These are phyloP conservation scores for Lacerta agilis DNA, from an alignment of 2,797 vertebrate genomes.

Conservation along the genomic window DNA sequence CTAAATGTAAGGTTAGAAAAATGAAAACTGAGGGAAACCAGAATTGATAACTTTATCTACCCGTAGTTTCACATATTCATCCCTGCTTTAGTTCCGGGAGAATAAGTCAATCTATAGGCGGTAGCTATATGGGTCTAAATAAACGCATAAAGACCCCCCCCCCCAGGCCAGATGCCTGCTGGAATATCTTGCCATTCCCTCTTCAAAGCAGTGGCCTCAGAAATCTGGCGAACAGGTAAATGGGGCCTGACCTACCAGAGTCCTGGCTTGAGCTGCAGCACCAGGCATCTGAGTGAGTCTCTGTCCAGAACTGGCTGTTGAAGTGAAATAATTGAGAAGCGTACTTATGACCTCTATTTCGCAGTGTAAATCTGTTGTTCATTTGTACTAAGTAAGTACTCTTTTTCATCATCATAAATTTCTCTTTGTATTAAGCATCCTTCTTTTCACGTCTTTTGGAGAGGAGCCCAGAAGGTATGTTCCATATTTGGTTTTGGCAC, in stretches of 20 bases:
- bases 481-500: conserved; percentile 53
- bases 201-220: not conserved
- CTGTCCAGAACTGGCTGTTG: conserved; percentile 37
- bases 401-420: conserved; percentile 33
- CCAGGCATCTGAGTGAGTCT: not conserved
- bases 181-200: not conserved
- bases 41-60: no score
- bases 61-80: no score
- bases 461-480: conserved; percentile 43
- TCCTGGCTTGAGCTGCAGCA: not conserved
- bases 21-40: no score
- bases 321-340: conserved; percentile 55
- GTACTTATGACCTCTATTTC: conserved; percentile 47
- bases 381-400: conserved; percentile 52
- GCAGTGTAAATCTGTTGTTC: conserved; percentile 44
- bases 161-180: not conserved
- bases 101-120: not conserved
- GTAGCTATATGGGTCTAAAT: no score
- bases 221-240: not conserved
- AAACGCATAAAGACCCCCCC: not conserved
- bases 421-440: conserved; percentile 39
- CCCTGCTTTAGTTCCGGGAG: no score
- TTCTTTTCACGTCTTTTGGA: conserved; percentile 45
- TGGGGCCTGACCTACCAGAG: not conserved
- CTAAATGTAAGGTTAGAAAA: no score